Conservation (phyloP, 2,888 invertebrate genomes). For the Oligia strigilis region DNA sequence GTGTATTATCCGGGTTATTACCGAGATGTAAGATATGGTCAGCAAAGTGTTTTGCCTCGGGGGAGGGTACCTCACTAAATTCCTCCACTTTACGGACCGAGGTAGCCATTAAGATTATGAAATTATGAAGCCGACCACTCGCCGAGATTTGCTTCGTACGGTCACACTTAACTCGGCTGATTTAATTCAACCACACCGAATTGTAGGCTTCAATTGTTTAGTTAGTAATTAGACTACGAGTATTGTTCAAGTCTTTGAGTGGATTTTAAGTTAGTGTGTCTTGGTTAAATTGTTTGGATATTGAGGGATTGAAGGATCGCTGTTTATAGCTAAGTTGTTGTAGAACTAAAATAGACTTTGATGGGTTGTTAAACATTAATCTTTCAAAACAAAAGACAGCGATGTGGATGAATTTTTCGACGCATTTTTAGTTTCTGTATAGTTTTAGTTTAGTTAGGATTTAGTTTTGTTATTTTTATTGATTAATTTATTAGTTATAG, state of each 20-base stretch:
- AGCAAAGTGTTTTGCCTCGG: conserved; percentile 81
- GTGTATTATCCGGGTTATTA: conserved; percentile 80
- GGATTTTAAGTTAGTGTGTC: conserved; percentile 16
- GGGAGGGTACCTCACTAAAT: conserved; percentile 84
- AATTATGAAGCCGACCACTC: conserved; percentile 86
- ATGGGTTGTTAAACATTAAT: background rate
- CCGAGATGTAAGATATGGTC: conserved; percentile 83
- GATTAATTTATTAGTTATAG: too few relatives aligned
- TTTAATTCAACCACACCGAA: conserved; percentile 73
- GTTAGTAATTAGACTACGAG: conserved; percentile 27
- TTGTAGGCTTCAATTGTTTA: conserved; percentile 54
- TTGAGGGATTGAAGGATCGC: conserved; percentile 12
- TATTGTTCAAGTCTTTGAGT: conserved; percentile 14
- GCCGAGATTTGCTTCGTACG: conserved; percentile 82
- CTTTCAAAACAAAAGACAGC: background rate
- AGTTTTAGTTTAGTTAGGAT: too few relatives aligned
- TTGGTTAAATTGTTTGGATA: background rate
- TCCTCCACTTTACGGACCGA: conserved; percentile 84
- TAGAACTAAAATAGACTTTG: background rate
- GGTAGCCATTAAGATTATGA: conserved; percentile 87
- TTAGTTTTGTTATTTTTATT: too few relatives aligned
- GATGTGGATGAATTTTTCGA: too few relatives aligned
- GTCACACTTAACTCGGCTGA: conserved; percentile 74
- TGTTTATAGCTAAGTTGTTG: background rate
- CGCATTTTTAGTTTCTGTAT: too few relatives aligned